Evolutionary conservation across 2,888 invertebrate species (phyloP), one percentile per base, ranked within the genome.

Genomic region (Blastobasis adustella): DNA sequence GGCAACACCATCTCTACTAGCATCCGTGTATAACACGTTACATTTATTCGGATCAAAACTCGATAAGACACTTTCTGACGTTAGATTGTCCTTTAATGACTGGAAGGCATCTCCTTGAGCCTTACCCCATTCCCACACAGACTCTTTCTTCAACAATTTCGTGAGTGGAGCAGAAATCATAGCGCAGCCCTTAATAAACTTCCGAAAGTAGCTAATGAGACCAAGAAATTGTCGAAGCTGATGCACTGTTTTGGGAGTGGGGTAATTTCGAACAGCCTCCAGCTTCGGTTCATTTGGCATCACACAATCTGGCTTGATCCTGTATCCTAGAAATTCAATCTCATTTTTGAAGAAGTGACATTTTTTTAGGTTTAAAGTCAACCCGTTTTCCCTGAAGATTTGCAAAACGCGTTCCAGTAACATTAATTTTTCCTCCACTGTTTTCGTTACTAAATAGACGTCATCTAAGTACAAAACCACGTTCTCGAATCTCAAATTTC

Each of bases 11-110:
- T 62, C 56, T 5, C 63, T 43, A 54, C 73, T 70, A 0, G 75
- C 75, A 47, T 76, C 75, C 0, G 74, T 74, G 48, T 74, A 74
- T 0, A 71, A 50, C 23, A 71, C 58, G 6, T 54, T 57, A 43
- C 56, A 49, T 6, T 55, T 57, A 0, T 48, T 49, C 0, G 59
- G 62, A 48, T 69, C 61, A 49, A 58, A 70, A 9, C 71, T 54
- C 5, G 52, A n/a, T 37, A 6, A 64, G n/a, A n/a, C n/a, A n/a
- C n/a, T n/a, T n/a, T n/a, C n/a, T n/a, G n/a, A n/a, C n/a, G n/a
- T n/a, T n/a, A n/a, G n/a, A n/a, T n/a, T n/a, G 46, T 1, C 55
- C 50, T 57, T 59, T 8, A 58, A 40, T 6, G 4, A 37, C 7
- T 38, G 9, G 7, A 63, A 54, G 5, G 58, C 57, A 9, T 51